Base-by-base conservation (phyloP, 2,888 invertebrate genomes). In the Watsonalla binaria region DNA sequence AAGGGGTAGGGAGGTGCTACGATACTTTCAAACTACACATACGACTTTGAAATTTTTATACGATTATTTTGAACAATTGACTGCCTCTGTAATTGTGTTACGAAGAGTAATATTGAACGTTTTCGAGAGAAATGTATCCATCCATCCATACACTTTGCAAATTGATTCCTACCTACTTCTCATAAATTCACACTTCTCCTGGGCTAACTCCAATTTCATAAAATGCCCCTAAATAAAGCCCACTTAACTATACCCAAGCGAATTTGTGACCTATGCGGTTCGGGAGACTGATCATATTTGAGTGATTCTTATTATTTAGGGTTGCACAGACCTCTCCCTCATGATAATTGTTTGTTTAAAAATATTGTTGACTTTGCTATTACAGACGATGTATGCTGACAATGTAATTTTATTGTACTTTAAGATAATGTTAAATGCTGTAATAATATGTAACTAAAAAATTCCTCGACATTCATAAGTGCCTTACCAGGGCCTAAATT, bases 331-430 rank as follows among this genome's bases (percentile, higher is more conserved):
- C 67, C 60, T 66, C 63, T 59, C 71, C 71, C 71, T 61, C 64
- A 63, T 67, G 62, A 62, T 63, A 65, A 63, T 73, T 76, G 77
- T 82, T 82, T 78, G 73, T 72, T 71, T 68, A 74, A 74, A 80
- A 82, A 82, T 76, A 80, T 74, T 81, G 79, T 83, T 81, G 75
- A 78, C 75, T 80, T 67, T 74, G 68, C 76, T 76, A 74, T 80
- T 82, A 80, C 63, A 66, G 9, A 71, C 66, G n/a, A 70, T 72
- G 73, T 72, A 73, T 78, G 78, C 80, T 80, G 75, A 76, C 79
- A 78, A 76, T 78, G 24, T 24, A 24, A 74, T 78, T 81, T 84
- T 80, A 77, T 76, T 66, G 60, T 70, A 72, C 70, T 74, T 74
- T 69, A 58, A 61, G 56, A 63, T 74, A 69, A 68, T 65, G 57